These are phyloP conservation scores for Mamestra configurata DNA, from an alignment of 1,140 invertebrate species.

Conservation along the genomic window DNA sequence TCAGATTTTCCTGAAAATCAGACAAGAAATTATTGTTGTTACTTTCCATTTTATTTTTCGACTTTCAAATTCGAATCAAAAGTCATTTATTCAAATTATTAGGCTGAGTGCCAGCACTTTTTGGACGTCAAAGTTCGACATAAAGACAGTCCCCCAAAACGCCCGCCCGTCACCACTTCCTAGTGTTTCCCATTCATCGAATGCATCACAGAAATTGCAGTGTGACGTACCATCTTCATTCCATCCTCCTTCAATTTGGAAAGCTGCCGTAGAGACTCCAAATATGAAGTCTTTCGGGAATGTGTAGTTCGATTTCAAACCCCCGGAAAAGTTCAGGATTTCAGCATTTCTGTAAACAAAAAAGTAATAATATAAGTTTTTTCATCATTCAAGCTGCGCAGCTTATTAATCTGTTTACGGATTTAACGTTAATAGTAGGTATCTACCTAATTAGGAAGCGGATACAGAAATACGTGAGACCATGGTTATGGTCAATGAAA, in stretches of 20 bases:
- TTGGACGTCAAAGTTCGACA: too few species aligned
- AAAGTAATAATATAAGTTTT: background rate
- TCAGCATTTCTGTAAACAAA: slow-evolving; percentile 71
- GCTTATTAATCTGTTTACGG: background rate
- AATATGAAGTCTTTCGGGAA: slow-evolving; percentile 89
- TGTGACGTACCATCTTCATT: slow-evolving; percentile 88
- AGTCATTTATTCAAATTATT: too few species aligned
- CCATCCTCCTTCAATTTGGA: slow-evolving; percentile 92
- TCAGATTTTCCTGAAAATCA: slow-evolving; percentile 80
- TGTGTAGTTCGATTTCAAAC: slow-evolving; percentile 75
- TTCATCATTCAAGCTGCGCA: background rate
- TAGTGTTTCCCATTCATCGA: too few species aligned
- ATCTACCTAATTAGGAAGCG: slow-evolving; percentile 1
- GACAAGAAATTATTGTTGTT: too few species aligned
- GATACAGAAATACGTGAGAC: background rate
- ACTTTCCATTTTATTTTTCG: too few species aligned
- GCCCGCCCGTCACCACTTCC: too few species aligned
- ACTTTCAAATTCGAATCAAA: too few species aligned
- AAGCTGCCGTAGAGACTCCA: slow-evolving; percentile 88
- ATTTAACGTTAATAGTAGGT: background rate
- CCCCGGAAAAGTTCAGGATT: slow-evolving; percentile 74
- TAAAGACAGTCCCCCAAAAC: too few species aligned
- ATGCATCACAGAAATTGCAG: too few species aligned
- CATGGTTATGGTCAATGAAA: background rate
- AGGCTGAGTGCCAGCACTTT: too few species aligned